These are phyloP conservation scores for Therioaphis trifolii DNA, from an alignment of 2,888 invertebrate species.

Conservation along the genomic window DNA sequence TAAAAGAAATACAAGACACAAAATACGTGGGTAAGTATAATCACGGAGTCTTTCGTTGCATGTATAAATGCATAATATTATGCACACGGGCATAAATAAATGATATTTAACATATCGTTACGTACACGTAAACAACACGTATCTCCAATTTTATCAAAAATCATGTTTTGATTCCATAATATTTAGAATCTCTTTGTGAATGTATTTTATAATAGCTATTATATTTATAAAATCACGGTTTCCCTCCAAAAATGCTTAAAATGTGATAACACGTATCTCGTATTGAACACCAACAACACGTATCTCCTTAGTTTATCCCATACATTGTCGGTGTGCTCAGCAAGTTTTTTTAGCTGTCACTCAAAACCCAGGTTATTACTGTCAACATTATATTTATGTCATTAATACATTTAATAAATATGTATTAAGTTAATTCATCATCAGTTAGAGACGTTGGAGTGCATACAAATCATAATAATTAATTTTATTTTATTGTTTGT, in stretches of 20 bases:
- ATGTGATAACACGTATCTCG: slow-evolving; percentile 17
- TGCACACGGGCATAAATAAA: no score
- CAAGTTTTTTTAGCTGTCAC: not conserved
- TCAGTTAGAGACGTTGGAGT: not conserved
- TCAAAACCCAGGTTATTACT: not conserved
- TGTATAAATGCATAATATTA: no score
- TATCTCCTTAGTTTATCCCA: not conserved
- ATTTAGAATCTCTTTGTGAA: no score
- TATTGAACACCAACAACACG: slow-evolving; percentile 23
- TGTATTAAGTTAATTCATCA: not conserved
- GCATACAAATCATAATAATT: not conserved
- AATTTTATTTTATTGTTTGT: not conserved
- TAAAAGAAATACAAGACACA: no score
- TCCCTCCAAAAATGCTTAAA: slow-evolving; percentile 41
- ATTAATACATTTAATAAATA: slow-evolving; percentile 17
- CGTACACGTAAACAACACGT: no score
- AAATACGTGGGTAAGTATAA: no score
- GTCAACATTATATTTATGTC: not conserved
- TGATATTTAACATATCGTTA: no score
- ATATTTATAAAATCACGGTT: slow-evolving; percentile 38
- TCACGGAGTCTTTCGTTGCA: no score
- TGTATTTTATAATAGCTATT: slow-evolving; percentile 22
- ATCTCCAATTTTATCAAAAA: no score
- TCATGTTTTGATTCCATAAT: no score
- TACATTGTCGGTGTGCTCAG: not conserved